phyloP scores from a whole-genome alignment of 2,888 invertebrate species.

The Crocallis elinguaria region DNA sequence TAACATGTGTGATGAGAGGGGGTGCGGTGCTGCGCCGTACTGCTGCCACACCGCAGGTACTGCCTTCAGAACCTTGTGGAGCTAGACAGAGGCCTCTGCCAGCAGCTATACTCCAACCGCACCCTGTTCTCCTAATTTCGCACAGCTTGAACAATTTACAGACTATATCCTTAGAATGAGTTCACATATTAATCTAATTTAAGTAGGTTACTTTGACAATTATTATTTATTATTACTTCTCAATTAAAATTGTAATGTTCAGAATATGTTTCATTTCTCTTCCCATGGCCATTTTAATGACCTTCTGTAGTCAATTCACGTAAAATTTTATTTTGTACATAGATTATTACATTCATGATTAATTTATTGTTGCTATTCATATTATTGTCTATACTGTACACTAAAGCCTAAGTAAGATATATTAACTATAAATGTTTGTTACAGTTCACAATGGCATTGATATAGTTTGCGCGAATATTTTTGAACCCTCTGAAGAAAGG shows the following conservation, averaged over 20 bases:
- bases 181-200: constrained; percentile 62
- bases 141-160: constrained; percentile 77
- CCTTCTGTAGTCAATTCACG: too few species aligned
- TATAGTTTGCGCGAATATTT: too few species aligned
- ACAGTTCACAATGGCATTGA: too few species aligned
- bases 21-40: constrained; percentile 70
- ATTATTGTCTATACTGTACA: too few species aligned
- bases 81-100: constrained; percentile 71
- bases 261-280: constrained; percentile 47
- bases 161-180: constrained; percentile 79
- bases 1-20: constrained; percentile 72
- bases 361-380: too few species aligned
- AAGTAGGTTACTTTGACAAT: constrained; percentile 62
- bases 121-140: constrained; percentile 74
- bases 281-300: too few species aligned
- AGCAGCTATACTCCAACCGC: constrained; percentile 70
- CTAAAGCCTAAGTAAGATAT: too few species aligned
- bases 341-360: too few species aligned
- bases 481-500: too few species aligned
- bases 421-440: too few species aligned
- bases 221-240: constrained; percentile 73
- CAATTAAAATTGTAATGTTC: constrained; percentile 68
- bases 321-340: too few species aligned
- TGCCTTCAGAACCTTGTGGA: constrained; percentile 75
- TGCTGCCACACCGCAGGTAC: constrained; percentile 68